Percentiles rank a stretch among this genome's conserved stretches.
Evolutionary conservation across 2,797 vertebrate genomes (phyloP).

Genomic region (Melanotaenia maccullochi): DNA sequence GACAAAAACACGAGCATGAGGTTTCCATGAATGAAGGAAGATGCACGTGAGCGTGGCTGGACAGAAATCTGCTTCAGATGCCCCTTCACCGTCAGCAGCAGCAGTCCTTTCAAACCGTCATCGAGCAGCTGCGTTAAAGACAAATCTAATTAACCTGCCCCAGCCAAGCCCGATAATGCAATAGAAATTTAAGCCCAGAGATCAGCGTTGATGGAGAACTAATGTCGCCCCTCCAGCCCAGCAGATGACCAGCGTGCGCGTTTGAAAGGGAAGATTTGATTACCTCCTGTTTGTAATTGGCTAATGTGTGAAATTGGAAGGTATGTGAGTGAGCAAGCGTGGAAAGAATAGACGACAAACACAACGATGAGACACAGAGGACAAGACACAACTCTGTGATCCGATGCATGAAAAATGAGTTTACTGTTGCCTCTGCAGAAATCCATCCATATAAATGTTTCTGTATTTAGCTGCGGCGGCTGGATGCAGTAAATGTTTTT

Average conservation of each 20-base stretch:
- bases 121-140: conserved; percentile 76
- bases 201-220: conserved; percentile 67
- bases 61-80: background rate
- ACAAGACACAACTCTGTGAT: background rate
- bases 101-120: conserved; percentile 4
- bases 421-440: conserved; percentile 10
- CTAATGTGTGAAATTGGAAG: conserved; percentile 73
- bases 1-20: background rate
- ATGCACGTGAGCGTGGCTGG: background rate
- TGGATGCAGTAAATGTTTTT: conserved; percentile 21
- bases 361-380: background rate
- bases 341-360: conserved; percentile 17
- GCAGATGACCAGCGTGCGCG: conserved; percentile 75
- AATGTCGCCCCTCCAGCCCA: conserved; percentile 63
- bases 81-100: background rate
- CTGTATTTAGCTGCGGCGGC: background rate
- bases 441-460: background rate
- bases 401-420: background rate
- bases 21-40: background rate
- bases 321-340: conserved; percentile 24
- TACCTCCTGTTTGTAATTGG: conserved; percentile 75
- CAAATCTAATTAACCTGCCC: conserved; percentile 73
- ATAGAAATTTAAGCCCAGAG: conserved; percentile 71
- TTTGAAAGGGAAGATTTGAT: conserved; percentile 76
- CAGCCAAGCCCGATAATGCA: conserved; percentile 70